Conservation (phyloP, 2,113 vertebrate genomes). For the Hipposideros armiger region DNA sequence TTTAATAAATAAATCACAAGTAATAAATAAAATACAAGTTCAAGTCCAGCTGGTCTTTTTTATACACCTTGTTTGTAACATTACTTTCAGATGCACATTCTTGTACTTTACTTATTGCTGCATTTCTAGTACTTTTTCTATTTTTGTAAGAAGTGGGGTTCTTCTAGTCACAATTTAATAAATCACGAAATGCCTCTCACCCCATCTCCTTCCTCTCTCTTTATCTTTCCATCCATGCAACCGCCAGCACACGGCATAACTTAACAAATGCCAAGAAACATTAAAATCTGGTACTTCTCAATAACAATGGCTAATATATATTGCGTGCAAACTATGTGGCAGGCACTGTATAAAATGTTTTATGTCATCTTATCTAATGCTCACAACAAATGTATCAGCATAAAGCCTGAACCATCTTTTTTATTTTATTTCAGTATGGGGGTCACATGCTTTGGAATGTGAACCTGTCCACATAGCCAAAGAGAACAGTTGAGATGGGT, state of each 20-base stretch:
- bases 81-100: not conserved
- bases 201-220: not conserved
- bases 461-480: conserved; percentile 20
- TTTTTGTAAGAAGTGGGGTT: conserved; percentile 1
- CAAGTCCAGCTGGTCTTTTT: not conserved
- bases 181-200: not conserved
- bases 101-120: not conserved
- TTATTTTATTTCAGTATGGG: conserved; percentile 26
- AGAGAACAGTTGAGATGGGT: conserved; percentile 28
- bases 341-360: conserved; percentile 1
- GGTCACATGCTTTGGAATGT: conserved; percentile 54
- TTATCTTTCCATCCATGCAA: conserved; percentile 1
- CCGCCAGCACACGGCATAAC: not conserved
- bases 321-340: conserved; percentile 3
- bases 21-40: not conserved
- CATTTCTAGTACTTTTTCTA: not conserved
- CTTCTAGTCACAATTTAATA: conserved; percentile 27
- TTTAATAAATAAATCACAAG: conserved; percentile 1
- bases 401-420: not conserved
- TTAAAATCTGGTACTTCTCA: not conserved
- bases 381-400: conserved; percentile 2
- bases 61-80: not conserved
- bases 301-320: not conserved
- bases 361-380: not conserved
- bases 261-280: conserved; percentile 44